These are phyloP conservation scores for Tragelaphus eurycerus DNA, from an alignment of 2,797 vertebrate genomes.

Conservation along the genomic window DNA sequence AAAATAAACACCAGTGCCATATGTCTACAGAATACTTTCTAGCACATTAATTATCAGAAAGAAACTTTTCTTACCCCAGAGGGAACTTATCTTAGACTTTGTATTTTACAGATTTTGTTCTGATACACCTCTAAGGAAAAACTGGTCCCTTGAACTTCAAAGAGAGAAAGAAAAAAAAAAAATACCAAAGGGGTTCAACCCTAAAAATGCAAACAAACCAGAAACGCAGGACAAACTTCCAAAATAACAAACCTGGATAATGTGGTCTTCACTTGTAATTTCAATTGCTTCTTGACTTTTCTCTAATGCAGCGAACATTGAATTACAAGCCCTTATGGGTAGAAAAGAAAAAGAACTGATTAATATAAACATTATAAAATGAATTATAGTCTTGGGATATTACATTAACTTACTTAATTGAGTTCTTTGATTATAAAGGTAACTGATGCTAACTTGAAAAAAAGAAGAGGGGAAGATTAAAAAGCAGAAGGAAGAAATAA, in stretches of 20 bases:
- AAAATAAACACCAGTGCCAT: not conserved
- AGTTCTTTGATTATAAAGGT: not conserved
- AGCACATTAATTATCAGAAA: not conserved
- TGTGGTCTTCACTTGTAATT: constrained; percentile 97
- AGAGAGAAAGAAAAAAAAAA: not conserved
- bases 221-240: constrained; percentile 42
- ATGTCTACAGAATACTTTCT: not conserved
- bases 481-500: not conserved
- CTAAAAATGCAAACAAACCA: not conserved
- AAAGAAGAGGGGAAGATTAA: not conserved
- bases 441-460: not conserved
- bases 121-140: not conserved
- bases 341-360: constrained; percentile 47
- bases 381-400: not conserved
- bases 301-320: constrained; percentile 96
- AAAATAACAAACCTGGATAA: constrained; percentile 92
- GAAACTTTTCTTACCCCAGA: not conserved
- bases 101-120: constrained; percentile 24
- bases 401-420: not conserved
- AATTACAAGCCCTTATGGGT: constrained; percentile 92
- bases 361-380: not conserved
- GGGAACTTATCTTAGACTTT: not conserved
- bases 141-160: not conserved
- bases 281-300: constrained; percentile 98
- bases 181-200: not conserved